Evolutionary conservation across 2,113 vertebrate genomes (phyloP), one percentile per base, ranked within the genome.

Genomic region (Chaetops frenatus): DNA sequence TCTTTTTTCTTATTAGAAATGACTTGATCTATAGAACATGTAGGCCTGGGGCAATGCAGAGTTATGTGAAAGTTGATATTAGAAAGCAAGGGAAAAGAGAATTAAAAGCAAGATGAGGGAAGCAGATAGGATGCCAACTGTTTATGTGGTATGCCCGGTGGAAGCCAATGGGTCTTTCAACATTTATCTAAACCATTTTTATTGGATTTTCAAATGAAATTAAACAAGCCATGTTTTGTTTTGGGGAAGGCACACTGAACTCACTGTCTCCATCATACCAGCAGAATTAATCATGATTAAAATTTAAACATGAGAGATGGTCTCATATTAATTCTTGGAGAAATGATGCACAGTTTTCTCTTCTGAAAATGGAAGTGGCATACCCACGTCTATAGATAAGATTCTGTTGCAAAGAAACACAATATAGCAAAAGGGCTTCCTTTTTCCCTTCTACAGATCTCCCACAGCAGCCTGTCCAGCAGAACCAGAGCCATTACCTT

Each of bases 31-130:
- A 44, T n/a, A 28, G 20, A 92, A 56, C 28, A 94, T 81, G 58
- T 80, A 60, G 57, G 90, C 90, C 92, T 69, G 66, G 53, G 84
- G 89, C 72, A 94, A 95, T 74, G 73, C 27, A 88, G 88, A 96
- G 79, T 93, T 84, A 87, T 81, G 66, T 95, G 94, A 96, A 98
- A 96, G 87, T 10, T 97, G 95, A 96, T 97, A 96, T 90, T 84
- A 88, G 81, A 96, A 94, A 97, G 48, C 71, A 42, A 90, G 44
- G 44, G 67, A 80, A 87, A 77, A 95, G 44, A 71, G 12, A 96
- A 97, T 92, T 94, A 90, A 96, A 95, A 95, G 74, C 60, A 97
- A 97, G 94, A 95, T 96, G 53, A 96, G 51, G 73, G 58, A 66
- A 94, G 50, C 28, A 96, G 90, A 94, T 79, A 92, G 80, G 91